Evolutionary conservation across 2,113 vertebrate genomes (phyloP).

Genomic region (Trinectes maculatus): DNA sequence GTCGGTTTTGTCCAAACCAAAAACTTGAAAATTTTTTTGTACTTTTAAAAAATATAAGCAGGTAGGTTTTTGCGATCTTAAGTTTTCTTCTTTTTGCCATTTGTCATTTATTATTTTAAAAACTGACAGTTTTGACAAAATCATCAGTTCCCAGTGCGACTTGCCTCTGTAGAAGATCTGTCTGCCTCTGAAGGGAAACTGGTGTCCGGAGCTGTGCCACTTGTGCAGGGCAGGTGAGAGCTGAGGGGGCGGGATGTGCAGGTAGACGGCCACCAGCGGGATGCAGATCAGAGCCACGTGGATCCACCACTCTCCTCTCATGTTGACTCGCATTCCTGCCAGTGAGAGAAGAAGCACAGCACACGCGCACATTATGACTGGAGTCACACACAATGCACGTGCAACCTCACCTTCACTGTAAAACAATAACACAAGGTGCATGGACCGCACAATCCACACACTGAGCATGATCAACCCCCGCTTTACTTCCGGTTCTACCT

Average conservation of each 20-base stretch:
- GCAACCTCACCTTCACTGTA: no score
- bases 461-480: no score
- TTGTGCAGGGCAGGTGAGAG: conserved; percentile 86
- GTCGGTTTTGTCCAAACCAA: no score
- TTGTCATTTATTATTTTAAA: background rate
- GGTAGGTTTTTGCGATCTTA: no score
- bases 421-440: no score
- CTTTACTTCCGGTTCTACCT: no score
- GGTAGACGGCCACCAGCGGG: conserved; percentile 91
- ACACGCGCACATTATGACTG: background rate
- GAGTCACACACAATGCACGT: no score
- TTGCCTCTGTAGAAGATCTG: conserved; percentile 93
- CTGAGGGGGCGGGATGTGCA: conserved; percentile 90
- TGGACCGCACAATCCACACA: no score
- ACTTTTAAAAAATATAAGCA: no score
- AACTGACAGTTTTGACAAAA: background rate
- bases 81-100: no score
- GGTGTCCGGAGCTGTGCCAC: conserved; percentile 86
- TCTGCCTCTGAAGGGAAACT: conserved; percentile 87
- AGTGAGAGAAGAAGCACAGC: background rate
- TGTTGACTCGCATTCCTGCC: conserved; percentile 72
- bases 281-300: conserved; percentile 87
- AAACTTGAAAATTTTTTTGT: no score
- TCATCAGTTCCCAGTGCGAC: background rate
- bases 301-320: conserved; percentile 95